Conservation (phyloP, 2,888 invertebrate genomes). For the Melangyna quadrimaculata region DNA sequence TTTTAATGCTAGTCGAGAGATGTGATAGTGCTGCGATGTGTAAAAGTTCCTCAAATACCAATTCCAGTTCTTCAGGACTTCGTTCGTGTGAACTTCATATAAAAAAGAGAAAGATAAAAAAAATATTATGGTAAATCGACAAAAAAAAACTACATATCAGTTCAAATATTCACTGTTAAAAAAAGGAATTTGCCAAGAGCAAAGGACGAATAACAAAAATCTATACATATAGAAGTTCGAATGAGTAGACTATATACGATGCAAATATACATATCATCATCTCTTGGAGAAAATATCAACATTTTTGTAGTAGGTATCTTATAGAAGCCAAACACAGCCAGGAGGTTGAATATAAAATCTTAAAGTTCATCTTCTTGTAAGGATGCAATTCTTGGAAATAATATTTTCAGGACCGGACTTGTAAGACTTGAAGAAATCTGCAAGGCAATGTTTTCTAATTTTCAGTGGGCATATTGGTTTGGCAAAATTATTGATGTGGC, state of each 20-base stretch:
- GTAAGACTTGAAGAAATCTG: background rate
- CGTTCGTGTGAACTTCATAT: constrained; percentile 86
- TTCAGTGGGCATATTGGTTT: no score
- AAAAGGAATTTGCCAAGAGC: background rate
- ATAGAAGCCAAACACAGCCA: background rate
- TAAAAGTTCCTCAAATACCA: constrained; percentile 91
- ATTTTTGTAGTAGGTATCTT: background rate
- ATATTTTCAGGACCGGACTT: background rate
- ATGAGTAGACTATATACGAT: background rate
- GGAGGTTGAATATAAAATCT: constrained; percentile 29
- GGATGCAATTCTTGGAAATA: background rate
- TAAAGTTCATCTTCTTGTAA: constrained; percentile 50
- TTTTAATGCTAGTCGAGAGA: constrained; percentile 90
- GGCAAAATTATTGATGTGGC: no score
- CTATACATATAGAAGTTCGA: background rate
- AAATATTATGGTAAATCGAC: background rate
- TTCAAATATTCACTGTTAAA: constrained; percentile 23
- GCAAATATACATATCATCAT: no score
- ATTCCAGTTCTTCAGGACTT: constrained; percentile 89
- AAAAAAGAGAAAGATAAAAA: constrained; percentile 19
- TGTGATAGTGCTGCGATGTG: constrained; percentile 91
- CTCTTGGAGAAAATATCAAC: background rate
- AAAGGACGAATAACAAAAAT: constrained; percentile 7
- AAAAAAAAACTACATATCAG: constrained; percentile 1
- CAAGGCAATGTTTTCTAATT: no score